Evolutionary conservation across 2,888 invertebrate species (phyloP), one percentile per base, ranked within the genome.

Genomic region (Spodoptera picta): DNA sequence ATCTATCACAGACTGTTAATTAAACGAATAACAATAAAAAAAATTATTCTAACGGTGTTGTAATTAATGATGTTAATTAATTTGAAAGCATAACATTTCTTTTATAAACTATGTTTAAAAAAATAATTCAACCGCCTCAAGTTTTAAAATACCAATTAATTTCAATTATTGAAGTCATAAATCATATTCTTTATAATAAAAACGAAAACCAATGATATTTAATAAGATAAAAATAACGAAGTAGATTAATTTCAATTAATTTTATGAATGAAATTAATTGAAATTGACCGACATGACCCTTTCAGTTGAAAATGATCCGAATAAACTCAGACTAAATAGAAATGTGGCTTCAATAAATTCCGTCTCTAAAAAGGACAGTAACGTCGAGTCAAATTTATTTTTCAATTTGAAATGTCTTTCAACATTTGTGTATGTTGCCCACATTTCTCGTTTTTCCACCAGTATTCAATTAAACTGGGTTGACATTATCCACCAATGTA

Each of bases 231-330:
- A 77, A 77, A 69, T 66, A 62, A 69, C 43, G 57, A 60, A 50
- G 49, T 41, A 66, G 60, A 72, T 72, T 69, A 69, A 69, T 72
- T 72, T 71, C 63, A 54, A 70, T 73, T 73, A 63, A 65, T 65
- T 67, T 65, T 14, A 49, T 67, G 64, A 77, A 75, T 55, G 57
- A 68, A 56, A 49, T 71, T 69, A 66, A 69, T 73, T 73, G 60
- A 73, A 73, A 68, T 62, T 14, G 49, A 23, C 50, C 23, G 45
- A 47, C 52, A 60, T 51, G 58, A 53, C 65, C 75, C 66, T 64
- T 70, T 75, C 45, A 43, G 45, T 61, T 44, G 45, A 24, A 54
- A 75, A 60, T 54, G 62, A 62, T 57, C 46, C 57, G 31, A 63
- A 53, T 74, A 61, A 71, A 60, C 61, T 61, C 14, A 24, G 36